Conservation (phyloP, 1,140 invertebrate genomes). For the Drosophila lini region DNA sequence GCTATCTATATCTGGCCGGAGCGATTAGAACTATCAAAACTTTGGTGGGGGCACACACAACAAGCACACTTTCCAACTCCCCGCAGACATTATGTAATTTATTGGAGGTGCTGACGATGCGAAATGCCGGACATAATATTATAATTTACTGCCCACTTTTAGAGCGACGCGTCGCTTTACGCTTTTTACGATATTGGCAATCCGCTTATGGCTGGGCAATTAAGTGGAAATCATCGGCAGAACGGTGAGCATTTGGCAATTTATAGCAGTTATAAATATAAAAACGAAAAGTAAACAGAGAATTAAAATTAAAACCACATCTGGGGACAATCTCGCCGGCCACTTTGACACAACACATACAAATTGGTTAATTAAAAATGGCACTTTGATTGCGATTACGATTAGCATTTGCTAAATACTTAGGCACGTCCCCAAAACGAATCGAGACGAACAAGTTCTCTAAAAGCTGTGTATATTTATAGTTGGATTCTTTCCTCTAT, state of each 20-base stretch:
- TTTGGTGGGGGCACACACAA: not conserved
- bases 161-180: constrained; percentile 21
- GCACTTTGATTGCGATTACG: constrained; percentile 29
- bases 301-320: constrained; percentile 23
- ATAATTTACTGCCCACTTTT: constrained; percentile 32
- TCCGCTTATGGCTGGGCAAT: constrained; percentile 46
- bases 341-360: constrained; percentile 57
- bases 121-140: constrained; percentile 22
- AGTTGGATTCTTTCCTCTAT: not conserved
- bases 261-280: constrained; percentile 60
- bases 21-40: constrained; percentile 17
- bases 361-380: constrained; percentile 74
- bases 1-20: not conserved
- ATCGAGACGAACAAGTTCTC: constrained; percentile 17
- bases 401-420: constrained; percentile 21
- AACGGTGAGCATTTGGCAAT: constrained; percentile 42
- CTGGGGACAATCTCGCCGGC: constrained; percentile 18
- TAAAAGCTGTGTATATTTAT: constrained; percentile 14
- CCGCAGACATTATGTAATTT: constrained; percentile 28
- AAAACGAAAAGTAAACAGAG: constrained; percentile 22
- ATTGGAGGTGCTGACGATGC: not conserved
- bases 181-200: constrained; percentile 35
- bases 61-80: constrained; percentile 11
- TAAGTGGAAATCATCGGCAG: constrained; percentile 44
- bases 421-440: constrained; percentile 23